Percentiles rank a stretch among this genome's conserved stretches.
phyloP scores from a whole-genome alignment of 2,888 invertebrate species.

The Thelaira solivaga region DNA sequence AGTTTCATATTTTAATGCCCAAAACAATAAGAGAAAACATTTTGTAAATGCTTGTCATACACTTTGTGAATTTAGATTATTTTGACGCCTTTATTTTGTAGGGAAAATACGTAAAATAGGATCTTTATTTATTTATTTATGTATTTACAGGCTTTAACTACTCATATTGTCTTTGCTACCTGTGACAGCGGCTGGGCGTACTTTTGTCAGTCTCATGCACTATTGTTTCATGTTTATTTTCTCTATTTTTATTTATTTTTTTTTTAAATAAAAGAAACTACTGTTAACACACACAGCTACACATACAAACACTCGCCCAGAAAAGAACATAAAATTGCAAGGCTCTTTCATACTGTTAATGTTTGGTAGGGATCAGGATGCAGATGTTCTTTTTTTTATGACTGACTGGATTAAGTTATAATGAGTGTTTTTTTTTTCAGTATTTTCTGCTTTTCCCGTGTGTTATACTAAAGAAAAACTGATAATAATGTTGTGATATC shows the following conservation, averaged over 20 bases:
- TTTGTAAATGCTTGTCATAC: slow-evolving; percentile 29
- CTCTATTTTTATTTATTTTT: no score
- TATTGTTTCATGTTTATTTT: no score
- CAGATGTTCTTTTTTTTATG: slow-evolving; percentile 65
- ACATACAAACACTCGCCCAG: no score
- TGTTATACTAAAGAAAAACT: slow-evolving; percentile 38
- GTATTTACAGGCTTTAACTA: not conserved
- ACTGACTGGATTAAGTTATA: slow-evolving; percentile 44
- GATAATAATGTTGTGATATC: slow-evolving; percentile 56
- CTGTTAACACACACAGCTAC: slow-evolving; percentile 16
- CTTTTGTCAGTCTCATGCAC: slow-evolving; percentile 30
- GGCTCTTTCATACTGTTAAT: slow-evolving; percentile 7
- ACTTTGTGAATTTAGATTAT: slow-evolving; percentile 46
- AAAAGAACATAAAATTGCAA: slow-evolving; percentile 33
- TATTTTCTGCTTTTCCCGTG: no score
- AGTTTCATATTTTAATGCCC: slow-evolving; percentile 4
- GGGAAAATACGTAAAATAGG: not conserved
- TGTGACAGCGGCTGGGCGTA: slow-evolving; percentile 7
- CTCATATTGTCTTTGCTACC: slow-evolving; percentile 7
- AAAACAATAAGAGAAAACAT: slow-evolving; percentile 25
- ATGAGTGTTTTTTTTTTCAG: slow-evolving; percentile 38
- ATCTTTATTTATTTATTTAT: no score
- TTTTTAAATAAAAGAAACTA: not conserved
- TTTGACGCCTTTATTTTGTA: slow-evolving; percentile 53
- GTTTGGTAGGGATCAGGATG: slow-evolving; percentile 61